Base-by-base conservation (phyloP, 2,888 invertebrate species). In the Bembecia ichneumoniformis region DNA sequence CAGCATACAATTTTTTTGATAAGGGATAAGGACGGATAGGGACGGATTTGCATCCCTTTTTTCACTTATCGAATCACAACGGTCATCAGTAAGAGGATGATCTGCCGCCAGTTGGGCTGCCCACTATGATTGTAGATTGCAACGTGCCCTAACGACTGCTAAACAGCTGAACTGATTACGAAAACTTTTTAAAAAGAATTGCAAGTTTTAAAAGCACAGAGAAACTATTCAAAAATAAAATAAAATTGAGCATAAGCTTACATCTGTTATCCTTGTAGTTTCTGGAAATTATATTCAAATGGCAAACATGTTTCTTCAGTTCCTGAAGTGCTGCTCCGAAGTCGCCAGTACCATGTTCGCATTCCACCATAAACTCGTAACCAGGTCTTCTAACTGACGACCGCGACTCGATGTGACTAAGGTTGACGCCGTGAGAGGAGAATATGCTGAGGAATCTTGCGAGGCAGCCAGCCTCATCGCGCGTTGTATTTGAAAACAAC, bases 311-410 rank as follows among this genome's bases (percentile, higher is more conserved):
- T 2, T 89, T 74, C 57, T 91, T 91, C 43, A 98, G 81, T 46
- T 92, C 92, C 17, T 92, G 91, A 14, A 97, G 91, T 0, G 93
- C 95, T 0, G 82, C 88, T 3, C 92, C 92, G 45, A 98, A 87
- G 54, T 94, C 91, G 0, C 95, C 95, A 0, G 89, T 87, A 0
- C 86, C 83, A 14, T 93, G 92, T 54, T 96, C 94, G 66, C 96
- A 97, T 70, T 97, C 96, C 35, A 98, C 94, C 90, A 97, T 96
- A 77, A 98, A 98, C 81, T 98, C 98, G 68, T 98, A 98, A 17
- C 92, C 91, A 11, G 89, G 91, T 36, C 91, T 88, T 53, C 96
- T 90, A 47, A 93, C 90, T 0, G 97, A 97, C 1, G 97, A 96
- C 3, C 87, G 89, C 0, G 98, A 98, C 77, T 98, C 98, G 53